Conservation (phyloP, 2,888 invertebrate genomes). For the Xestobium rufovillosum region DNA sequence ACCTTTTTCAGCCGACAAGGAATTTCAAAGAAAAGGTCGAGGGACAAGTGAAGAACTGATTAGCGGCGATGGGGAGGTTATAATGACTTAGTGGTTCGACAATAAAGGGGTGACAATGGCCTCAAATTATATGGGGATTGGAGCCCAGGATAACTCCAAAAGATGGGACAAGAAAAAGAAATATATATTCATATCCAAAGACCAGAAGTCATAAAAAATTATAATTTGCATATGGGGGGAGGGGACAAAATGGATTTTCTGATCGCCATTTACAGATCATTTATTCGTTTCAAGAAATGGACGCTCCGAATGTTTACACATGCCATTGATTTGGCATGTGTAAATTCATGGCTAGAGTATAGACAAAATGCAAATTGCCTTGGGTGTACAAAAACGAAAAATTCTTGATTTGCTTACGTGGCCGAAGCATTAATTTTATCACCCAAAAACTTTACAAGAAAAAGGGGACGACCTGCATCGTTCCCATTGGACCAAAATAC, state of each 20-base stretch:
- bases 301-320: constrained; percentile 20
- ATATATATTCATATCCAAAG: constrained; percentile 21
- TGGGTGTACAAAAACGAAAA: constrained; percentile 15
- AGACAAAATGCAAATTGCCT: constrained; percentile 6
- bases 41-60: constrained; percentile 21
- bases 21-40: constrained; percentile 18
- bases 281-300: constrained; percentile 23
- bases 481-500: too few relatives aligned
- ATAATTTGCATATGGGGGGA: constrained; percentile 30
- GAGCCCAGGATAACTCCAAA: constrained; percentile 18
- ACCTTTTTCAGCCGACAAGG: constrained; percentile 21
- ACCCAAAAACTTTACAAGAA: constrained; percentile 11
- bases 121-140: constrained; percentile 25
- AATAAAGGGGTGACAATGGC: constrained; percentile 24
- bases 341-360: constrained; percentile 19
- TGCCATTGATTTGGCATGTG: constrained; percentile 17
- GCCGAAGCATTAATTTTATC: constrained; percentile 16
- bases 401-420: constrained; percentile 17
- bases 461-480: constrained; percentile 12
- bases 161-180: constrained; percentile 25
- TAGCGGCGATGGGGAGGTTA: constrained; percentile 16
- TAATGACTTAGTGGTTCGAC: too few relatives aligned
- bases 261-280: constrained; percentile 25
- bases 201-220: constrained; percentile 23
- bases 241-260: constrained; percentile 28